These are phyloP conservation scores for Pleuronectes platessa DNA, from an alignment of 2,113 vertebrate species.

Conservation along the genomic window DNA sequence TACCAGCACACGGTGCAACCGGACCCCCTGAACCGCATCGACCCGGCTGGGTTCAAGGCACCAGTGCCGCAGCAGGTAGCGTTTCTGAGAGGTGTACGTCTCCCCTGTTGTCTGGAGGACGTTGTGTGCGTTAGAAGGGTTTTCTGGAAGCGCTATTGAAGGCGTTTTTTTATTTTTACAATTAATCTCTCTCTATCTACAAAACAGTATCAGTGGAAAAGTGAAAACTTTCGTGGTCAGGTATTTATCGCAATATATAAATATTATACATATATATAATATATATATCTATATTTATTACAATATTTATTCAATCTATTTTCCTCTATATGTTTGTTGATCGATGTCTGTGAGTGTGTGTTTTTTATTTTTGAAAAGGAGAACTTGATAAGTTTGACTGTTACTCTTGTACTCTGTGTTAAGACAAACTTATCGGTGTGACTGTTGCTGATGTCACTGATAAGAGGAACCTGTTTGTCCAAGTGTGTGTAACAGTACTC, in stretches of 20 bases:
- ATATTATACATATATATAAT: conserved; percentile 46
- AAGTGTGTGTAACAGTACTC: conserved; percentile 74
- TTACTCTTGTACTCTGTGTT: conserved; percentile 73
- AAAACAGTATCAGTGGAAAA: conserved; percentile 52
- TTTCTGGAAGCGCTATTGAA: conserved; percentile 82
- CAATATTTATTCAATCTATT: conserved; percentile 66
- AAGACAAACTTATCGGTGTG: conserved; percentile 67
- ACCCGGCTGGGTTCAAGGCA: conserved; percentile 94
- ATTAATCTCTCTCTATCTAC: conserved; percentile 53
- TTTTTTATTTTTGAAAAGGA: conserved; percentile 60
- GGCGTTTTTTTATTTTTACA: conserved; percentile 50
- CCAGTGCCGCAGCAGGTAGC: conserved; percentile 92
- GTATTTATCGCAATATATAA: conserved; percentile 68
- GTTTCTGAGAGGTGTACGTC: conserved; percentile 81
- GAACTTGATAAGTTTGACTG: conserved; percentile 58
- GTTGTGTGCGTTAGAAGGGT: conserved; percentile 82
- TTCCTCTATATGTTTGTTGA: conserved; percentile 53
- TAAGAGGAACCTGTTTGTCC: conserved; percentile 58
- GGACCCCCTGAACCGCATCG: conserved; percentile 90
- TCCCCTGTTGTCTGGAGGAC: conserved; percentile 85
- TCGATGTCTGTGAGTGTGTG: conserved; percentile 65
- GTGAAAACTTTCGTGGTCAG: conserved; percentile 64
- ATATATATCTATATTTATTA: conserved; percentile 62
- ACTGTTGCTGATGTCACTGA: conserved; percentile 64
- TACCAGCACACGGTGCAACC: conserved; percentile 86